These are phyloP conservation scores for Echiichthys vipera DNA, from an alignment of 2,797 vertebrate species.

Conservation along the genomic window DNA sequence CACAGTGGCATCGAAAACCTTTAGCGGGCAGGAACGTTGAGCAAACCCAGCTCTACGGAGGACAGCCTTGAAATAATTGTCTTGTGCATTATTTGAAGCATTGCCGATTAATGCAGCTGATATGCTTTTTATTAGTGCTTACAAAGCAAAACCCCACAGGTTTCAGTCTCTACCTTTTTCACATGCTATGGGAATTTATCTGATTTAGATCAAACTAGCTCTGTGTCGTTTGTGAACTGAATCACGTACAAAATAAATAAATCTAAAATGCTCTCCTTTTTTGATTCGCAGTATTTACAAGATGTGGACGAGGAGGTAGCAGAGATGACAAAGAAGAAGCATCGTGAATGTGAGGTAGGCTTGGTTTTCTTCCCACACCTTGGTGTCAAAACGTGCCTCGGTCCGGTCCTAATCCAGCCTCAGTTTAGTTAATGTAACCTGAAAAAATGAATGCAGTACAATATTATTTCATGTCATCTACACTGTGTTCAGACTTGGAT, in stretches of 20 bases:
- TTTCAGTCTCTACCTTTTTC: background rate
- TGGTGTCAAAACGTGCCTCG: background rate
- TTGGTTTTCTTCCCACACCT: background rate
- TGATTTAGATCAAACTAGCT: background rate
- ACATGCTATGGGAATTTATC: too few species aligned
- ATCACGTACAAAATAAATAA: background rate
- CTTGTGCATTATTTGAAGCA: background rate
- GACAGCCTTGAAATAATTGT: too few species aligned
- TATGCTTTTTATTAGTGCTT: background rate
- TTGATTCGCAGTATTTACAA: constrained; percentile 86
- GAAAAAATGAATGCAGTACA: too few species aligned
- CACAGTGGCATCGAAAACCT: too few species aligned
- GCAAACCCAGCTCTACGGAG: too few species aligned
- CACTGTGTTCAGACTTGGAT: too few species aligned
- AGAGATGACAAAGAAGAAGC: constrained; percentile 87
- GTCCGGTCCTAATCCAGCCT: background rate
- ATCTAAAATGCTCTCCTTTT: background rate
- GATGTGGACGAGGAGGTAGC: constrained; percentile 92
- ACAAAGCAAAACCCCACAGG: background rate
- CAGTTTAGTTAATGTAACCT: background rate
- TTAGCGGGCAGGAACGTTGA: too few species aligned
- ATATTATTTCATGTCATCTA: too few species aligned
- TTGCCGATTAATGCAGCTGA: background rate
- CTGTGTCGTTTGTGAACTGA: background rate
- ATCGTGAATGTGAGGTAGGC: constrained; percentile 84